Percentiles rank a stretch among this genome's conserved stretches.
Conservation (phyloP, 2,113 vertebrate species). For the Eleginops maclovinus region DNA sequence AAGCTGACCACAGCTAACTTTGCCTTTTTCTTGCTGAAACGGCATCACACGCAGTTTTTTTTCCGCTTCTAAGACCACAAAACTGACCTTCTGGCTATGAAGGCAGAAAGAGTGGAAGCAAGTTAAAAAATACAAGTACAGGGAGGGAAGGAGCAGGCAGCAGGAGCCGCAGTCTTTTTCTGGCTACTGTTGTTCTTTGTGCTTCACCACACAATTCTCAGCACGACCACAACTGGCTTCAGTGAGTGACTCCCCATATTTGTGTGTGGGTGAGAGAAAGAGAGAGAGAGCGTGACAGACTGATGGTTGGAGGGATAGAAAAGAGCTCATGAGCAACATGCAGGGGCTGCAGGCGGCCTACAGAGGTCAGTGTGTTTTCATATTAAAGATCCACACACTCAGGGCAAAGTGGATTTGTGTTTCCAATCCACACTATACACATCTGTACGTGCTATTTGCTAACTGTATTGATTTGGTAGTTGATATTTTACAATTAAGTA, state of each 20-base stretch:
- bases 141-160: conserved; percentile 39
- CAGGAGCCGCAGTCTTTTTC: conserved; percentile 75
- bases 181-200: conserved; percentile 73
- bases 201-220: conserved; percentile 66
- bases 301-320: not conserved
- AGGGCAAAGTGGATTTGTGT: too few relatives aligned
- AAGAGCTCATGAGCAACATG: conserved; percentile 21
- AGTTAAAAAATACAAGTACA: conserved; percentile 20
- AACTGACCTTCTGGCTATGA: conserved; percentile 25
- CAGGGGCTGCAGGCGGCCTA: conserved; percentile 34
- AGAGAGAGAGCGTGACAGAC: not conserved
- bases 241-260: conserved; percentile 38
- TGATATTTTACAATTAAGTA: too few relatives aligned
- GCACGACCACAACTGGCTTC: conserved; percentile 58
- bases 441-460: too few relatives aligned
- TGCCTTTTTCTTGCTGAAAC: conserved; percentile 58
- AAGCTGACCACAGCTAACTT: conserved; percentile 58
- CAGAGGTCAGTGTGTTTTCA: conserved; percentile 70
- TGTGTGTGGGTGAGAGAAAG: conserved; percentile 15
- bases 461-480: too few relatives aligned
- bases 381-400: not conserved
- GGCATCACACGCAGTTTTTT: conserved; percentile 34
- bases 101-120: conserved; percentile 10
- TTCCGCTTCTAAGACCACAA: conserved; percentile 57
- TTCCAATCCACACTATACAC: too few relatives aligned